Base-by-base conservation (phyloP, 1,140 invertebrate genomes). In the Drosophila triauraria region DNA sequence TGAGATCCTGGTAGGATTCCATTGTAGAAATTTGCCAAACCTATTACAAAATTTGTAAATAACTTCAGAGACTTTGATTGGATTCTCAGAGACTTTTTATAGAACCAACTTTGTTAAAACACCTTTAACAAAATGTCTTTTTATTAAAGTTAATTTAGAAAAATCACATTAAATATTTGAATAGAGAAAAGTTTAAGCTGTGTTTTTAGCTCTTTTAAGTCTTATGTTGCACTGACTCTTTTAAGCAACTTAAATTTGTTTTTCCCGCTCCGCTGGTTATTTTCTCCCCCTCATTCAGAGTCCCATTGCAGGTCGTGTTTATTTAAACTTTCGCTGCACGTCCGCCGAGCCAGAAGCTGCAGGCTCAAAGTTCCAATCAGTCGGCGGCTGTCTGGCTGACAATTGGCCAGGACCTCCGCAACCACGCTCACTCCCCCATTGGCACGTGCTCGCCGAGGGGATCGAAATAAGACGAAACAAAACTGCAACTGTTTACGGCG, bases 281-380 rank as follows among this genome's bases (percentile, higher is more conserved):
- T 54, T 43, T 42, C 20, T 23, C 20, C 50, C 17, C 23, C 20
- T n/a, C 2, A 5, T 40, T 23, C 20, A 15, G 38, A 59, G 42
- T 58, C 30, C 27, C 44, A 50, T 25, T 72, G 50, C 38, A 54
- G 56, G 62, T 71, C 63, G 78, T 77, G 75, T 84, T 80, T 88
- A 78, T 87, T 91, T 91, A 88, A 91, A 91, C 78, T 91, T 91
- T 87, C 87, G 72, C 59, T 75, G 87, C 87, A 91, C 87, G 87
- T 91, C 57, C 80, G 40, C 25, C 20, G 27, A 54, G 68, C 61
- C 76, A 80, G 58, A 75, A 81, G 61, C 61, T 62, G 57, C 54
- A 47, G 57, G 47, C 80, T 65, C 61, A 62, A 82, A 82, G 70
- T 91, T 87, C 77, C 87, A 91, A 87, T 90, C 85, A 91, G 78